Percentiles rank a stretch among this genome's conserved stretches.
Evolutionary conservation across 2,888 invertebrate genomes (phyloP).

Genomic region (Eutolmus rufibarbis): DNA sequence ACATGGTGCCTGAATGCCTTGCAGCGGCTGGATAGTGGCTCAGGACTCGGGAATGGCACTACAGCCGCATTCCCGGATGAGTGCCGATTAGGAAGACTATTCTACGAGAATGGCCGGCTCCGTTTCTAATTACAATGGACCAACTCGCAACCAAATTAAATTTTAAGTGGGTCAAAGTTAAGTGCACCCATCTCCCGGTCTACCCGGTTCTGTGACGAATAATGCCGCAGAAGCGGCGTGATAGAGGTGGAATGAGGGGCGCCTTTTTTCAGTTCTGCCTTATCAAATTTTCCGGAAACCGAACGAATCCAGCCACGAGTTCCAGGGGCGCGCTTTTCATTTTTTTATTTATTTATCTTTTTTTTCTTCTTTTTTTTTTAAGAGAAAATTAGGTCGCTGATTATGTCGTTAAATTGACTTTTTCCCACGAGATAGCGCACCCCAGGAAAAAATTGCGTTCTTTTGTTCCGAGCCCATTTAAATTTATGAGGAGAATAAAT

Average conservation of each 20-base stretch:
- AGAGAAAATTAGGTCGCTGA: slow-evolving; percentile 1
- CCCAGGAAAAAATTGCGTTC: not conserved
- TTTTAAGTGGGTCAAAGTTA: slow-evolving; percentile 28
- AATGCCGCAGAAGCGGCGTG: not conserved
- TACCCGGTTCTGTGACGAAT: not conserved
- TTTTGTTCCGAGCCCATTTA: not conserved
- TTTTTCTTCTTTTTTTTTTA: not conserved
- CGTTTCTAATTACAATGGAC: slow-evolving; percentile 10
- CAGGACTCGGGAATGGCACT: not conserved
- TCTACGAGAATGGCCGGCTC: not conserved
- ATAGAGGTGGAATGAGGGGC: not conserved
- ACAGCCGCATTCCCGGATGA: not conserved
- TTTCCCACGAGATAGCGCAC: not conserved
- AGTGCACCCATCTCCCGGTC: not conserved
- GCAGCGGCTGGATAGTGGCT: not conserved
- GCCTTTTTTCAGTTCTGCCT: not conserved
- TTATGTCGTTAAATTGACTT: slow-evolving; percentile 11
- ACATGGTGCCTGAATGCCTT: not conserved
- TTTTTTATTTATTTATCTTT: not conserved
- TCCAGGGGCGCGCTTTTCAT: not conserved
- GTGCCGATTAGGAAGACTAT: not conserved
- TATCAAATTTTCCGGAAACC: not conserved
- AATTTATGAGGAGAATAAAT: slow-evolving; percentile 21
- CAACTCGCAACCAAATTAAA: not conserved
- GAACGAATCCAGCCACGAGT: not conserved